Base-by-base conservation (phyloP, 1,140 invertebrate species). In the Drosophila busckii region DNA sequence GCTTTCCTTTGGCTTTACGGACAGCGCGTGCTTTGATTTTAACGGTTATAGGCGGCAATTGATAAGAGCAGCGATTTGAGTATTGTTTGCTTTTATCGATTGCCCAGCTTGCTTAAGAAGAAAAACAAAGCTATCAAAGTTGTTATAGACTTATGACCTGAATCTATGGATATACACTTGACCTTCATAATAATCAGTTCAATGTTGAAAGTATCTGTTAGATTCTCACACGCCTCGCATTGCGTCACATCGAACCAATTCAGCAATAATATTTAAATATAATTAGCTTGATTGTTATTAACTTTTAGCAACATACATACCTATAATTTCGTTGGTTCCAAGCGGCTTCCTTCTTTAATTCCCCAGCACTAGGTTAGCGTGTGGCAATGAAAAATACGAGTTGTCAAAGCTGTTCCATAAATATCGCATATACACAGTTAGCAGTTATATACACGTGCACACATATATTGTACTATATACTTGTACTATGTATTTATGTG, bases 351-450 rank as follows among this genome's bases (percentile, higher is more conserved):
- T 34, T 55, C 45, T 48, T 32, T 44, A 29, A n/a, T 49, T 35
- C 17, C 64, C 46, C 59, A 42, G 40, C 53, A 60, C 20, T 35
- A 25, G 34, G 40, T 17, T 34, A 15, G 23, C 28, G 23, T 25
- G 44, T 50, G 50, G 49, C 60, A 62, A 63, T 66, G 52, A 53
- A 59, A 49, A 58, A 40, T 78, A 67, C 63, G 49, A 44, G 53
- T 68, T 78, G 63, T 71, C 58, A 65, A 52, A 69, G 54, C 41
- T 45, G 68, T 54, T 49, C 64, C 73, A 80, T 68, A 80, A 78
- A 78, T 80, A 67, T 60, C 49, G 59, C 53, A 53, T 45, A 64
- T 56, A 67, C 48, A 70, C 44, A 55, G 37, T 61, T 50, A 45
- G 17, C 9, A 8, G 6, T 7, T 44, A 68, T 67, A 63, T 62